Evolutionary conservation across 2,797 vertebrate genomes (phyloP), one percentile per base, ranked within the genome.

Genomic region (Notamacropus eugenii): DNA sequence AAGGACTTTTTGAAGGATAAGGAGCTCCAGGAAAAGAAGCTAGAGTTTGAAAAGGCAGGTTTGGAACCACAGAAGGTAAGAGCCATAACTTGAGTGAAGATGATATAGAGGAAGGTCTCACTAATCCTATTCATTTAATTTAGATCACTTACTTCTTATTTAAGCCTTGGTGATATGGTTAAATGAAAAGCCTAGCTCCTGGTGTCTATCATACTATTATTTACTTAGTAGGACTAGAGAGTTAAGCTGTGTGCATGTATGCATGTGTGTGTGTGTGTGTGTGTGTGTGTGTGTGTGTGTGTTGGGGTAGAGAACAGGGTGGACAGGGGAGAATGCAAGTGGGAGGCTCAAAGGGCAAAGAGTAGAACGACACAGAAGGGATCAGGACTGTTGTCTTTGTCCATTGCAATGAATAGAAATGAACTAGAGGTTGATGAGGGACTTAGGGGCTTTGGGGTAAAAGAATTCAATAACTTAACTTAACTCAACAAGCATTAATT

Each of bases 61-160:
- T 98, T 99, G 91, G 0, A 0, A 0, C 22, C 99, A 93, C 3
- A 98, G 82, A 99, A 99, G 99, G 99, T 99, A 98, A 97, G 22
- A 82, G 9, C 74, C 74, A 82, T 46, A 82, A 82, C 22, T 40
- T 46, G 3, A 74, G 22, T 46, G 74, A 46, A 82, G 19, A 27
- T 46, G 3, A 46, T 82, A 40, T 82, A 46, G 95, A 92, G 95
- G 9, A 2, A 19, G 46, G 93, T 93, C 96, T 0, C 58, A 59
- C 54, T 93, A 28, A 4, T 90, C 19, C 59, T 92, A 87, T 59
- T 93, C 40, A 46, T 82, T 96, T 93, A 31, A 92, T 90, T 95
- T 82, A 82, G 46, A 46, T 82, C 19, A 24, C 19, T 40, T 67
- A n/a, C 59, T 67, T 67, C 24, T 82, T 24, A n/a, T 5, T n/a